Percentiles rank a stretch among this genome's conserved stretches.
Evolutionary conservation across 2,113 vertebrate species (phyloP).

Genomic region (Sapayoa aenigma): DNA sequence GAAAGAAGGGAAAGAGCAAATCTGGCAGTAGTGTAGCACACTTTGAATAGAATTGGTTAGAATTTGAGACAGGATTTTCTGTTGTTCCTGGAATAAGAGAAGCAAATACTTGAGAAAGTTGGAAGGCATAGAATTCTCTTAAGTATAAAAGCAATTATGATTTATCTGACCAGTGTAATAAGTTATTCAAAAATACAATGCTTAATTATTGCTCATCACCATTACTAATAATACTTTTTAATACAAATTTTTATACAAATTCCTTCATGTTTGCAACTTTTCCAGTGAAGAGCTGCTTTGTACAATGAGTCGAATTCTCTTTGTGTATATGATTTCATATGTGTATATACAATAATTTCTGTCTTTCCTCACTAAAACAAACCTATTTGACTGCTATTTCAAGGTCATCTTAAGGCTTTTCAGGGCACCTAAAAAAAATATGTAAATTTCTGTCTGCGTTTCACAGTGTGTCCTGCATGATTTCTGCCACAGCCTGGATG

Average conservation of each 20-base stretch:
- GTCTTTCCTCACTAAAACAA: background rate
- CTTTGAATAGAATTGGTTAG: background rate
- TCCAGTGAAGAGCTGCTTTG: background rate
- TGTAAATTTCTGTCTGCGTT: background rate
- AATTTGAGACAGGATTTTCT: background rate
- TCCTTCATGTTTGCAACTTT: background rate
- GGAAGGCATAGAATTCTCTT: background rate
- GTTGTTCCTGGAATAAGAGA: background rate
- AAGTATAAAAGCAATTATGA: background rate
- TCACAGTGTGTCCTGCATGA: background rate
- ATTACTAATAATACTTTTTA: background rate
- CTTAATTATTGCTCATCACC: too few relatives aligned
- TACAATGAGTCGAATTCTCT: background rate
- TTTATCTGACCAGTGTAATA: background rate
- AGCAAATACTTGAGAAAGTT: background rate
- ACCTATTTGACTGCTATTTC: background rate
- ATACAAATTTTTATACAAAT: background rate
- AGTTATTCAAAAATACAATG: background rate
- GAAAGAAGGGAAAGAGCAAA: background rate
- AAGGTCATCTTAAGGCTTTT: background rate
- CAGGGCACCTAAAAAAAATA: background rate
- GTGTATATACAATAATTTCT: background rate
- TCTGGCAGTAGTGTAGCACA: background rate
- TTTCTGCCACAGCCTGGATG: background rate
- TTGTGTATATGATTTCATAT: background rate